A percentile compares a stretch with the other conserved stretches of the same genome.
These are phyloP conservation scores for Ichneumoninae sp. DNA, from an alignment of 2,888 invertebrate species.

Conservation along the genomic window DNA sequence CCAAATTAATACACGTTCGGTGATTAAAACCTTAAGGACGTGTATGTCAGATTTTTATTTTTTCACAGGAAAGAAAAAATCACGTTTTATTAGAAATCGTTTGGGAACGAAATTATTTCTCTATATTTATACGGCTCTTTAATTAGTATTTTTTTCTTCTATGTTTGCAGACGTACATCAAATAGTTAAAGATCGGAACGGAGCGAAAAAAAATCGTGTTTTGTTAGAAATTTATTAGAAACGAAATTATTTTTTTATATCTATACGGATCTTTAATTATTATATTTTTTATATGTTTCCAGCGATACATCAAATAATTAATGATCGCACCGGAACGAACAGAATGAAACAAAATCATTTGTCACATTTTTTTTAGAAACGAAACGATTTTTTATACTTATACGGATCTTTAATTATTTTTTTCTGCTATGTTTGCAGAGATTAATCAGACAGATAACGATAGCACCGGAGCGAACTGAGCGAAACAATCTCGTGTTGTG, in stretches of 20 bases:
- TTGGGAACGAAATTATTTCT: no score
- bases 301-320: neutral
- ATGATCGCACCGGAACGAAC: neutral
- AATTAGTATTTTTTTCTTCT: no score
- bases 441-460: no score
- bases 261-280: no score
- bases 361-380: neutral
- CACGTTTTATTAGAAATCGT: neutral
- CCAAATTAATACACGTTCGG: neutral
- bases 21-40: neutral
- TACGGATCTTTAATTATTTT: no score
- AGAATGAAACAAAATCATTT: neutral
- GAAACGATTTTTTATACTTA: constrained; percentile 3
- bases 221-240: no score
- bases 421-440: no score
- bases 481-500: no score
- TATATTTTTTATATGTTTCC: no score
- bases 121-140: no score
- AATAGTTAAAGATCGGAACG: neutral
- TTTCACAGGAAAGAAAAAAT: neutral
- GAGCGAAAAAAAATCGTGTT: neutral
- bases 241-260: no score
- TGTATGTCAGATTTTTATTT: neutral
- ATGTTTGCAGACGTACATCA: neutral
- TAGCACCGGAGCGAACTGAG: no score